phyloP scores from a whole-genome alignment of 1,140 invertebrate species.

The Aphis craccivora region DNA sequence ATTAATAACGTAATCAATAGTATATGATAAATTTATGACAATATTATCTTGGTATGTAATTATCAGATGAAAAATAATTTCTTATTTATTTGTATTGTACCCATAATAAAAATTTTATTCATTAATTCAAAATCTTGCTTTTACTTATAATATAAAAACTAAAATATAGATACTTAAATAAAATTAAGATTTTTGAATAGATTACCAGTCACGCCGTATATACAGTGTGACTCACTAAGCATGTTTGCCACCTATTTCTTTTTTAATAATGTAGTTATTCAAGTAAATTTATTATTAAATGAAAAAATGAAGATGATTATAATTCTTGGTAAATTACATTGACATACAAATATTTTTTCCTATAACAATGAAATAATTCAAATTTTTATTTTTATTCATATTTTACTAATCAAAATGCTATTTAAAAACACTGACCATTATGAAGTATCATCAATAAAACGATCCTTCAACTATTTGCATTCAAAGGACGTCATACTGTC shows the following conservation, averaged over 20 bases:
- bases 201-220: too few relatives aligned
- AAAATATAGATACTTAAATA: not conserved
- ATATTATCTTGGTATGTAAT: not conserved
- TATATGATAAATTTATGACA: not conserved
- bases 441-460: not conserved
- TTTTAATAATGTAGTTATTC: too few relatives aligned
- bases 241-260: too few relatives aligned
- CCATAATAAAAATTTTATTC: not conserved
- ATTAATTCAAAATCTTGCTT: not conserved
- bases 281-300: too few relatives aligned
- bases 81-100: not conserved
- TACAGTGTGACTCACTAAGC: too few relatives aligned
- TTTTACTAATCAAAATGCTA: too few relatives aligned
- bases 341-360: too few relatives aligned
- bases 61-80: not conserved
- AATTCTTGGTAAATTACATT: too few relatives aligned
- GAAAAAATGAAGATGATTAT: too few relatives aligned
- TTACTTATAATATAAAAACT: not conserved
- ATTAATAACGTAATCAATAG: not conserved
- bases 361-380: too few relatives aligned
- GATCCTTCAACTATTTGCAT: not conserved
- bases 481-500: not conserved
- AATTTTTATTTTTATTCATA: too few relatives aligned
- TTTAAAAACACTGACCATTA: not conserved
- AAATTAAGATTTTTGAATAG: not conserved